Conservation (phyloP, 2,888 invertebrate species). For the Nemoura dubitans region DNA sequence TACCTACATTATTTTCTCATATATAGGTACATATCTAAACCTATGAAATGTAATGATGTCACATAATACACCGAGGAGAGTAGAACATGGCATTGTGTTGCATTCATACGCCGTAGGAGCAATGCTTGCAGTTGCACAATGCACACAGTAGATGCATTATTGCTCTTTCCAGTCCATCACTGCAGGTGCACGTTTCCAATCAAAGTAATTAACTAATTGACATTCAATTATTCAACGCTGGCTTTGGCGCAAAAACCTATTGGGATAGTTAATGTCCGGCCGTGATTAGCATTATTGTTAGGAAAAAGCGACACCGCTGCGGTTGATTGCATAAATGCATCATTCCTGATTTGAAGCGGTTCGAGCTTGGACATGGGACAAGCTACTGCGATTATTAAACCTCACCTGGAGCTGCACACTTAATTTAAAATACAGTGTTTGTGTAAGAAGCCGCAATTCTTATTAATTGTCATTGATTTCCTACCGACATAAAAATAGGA, state of each 20-base stretch:
- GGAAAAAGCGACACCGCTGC: background rate
- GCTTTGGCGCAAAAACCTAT: background rate
- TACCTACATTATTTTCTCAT: background rate
- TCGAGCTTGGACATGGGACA: background rate
- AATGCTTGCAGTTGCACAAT: background rate
- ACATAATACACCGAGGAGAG: background rate
- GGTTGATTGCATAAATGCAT: background rate
- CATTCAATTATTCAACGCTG: background rate
- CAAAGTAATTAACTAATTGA: background rate
- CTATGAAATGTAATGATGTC: background rate
- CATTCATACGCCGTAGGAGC: background rate
- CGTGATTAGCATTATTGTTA: background rate
- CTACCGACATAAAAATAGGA: too few species aligned
- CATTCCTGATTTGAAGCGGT: background rate
- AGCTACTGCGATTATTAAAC: background rate
- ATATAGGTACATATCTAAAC: background rate
- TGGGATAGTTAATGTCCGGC: background rate
- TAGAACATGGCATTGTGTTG: background rate
- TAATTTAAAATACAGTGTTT: background rate
- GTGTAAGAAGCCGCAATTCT: background rate
- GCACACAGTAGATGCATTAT: background rate
- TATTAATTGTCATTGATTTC: background rate
- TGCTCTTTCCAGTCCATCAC: background rate
- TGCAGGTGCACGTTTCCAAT: slow-evolving; percentile 12
- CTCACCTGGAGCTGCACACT: too few species aligned